Evolutionary conservation across 2,888 invertebrate species (phyloP).

Genomic region (Cataglyphis rosenhaueri): DNA sequence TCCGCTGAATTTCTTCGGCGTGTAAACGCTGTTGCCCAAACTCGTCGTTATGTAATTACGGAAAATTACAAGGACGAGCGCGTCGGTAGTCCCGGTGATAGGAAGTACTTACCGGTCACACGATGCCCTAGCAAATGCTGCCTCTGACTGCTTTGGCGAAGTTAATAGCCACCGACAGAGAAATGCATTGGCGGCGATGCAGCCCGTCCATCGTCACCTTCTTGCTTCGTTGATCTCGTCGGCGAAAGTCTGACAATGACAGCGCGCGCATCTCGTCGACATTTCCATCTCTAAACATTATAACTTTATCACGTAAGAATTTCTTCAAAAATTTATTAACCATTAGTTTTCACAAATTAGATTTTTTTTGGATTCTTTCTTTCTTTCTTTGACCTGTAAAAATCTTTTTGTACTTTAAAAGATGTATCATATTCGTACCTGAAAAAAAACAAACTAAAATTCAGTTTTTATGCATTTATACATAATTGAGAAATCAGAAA

Average conservation of each 20-base stretch:
- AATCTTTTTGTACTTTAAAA: neutral
- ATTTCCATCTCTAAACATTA: constrained; percentile 32
- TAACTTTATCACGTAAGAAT: constrained; percentile 48
- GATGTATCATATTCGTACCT: neutral
- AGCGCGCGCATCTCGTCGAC: constrained; percentile 64
- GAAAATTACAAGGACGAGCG: constrained; percentile 23
- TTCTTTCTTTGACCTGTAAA: neutral
- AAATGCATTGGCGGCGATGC: constrained; percentile 66
- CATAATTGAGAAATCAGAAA: too few species aligned
- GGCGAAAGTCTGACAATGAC: constrained; percentile 76
- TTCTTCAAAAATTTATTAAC: neutral
- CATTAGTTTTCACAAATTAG: neutral
- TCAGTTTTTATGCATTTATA: too few species aligned
- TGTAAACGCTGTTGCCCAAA: constrained; percentile 26
- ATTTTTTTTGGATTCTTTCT: neutral
- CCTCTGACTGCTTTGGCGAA: constrained; percentile 51
- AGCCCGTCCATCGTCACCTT: constrained; percentile 71
- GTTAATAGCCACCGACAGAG: constrained; percentile 61
- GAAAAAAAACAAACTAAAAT: neutral
- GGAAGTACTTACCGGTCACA: constrained; percentile 56
- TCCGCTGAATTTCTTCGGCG: neutral
- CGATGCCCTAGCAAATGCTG: constrained; percentile 56
- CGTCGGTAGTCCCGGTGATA: constrained; percentile 43
- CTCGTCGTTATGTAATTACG: constrained; percentile 53
- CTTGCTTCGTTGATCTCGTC: constrained; percentile 76